A percentile compares a stretch with the other conserved stretches of the same genome.
These are phyloP conservation scores for Xyliphius kryptos DNA, from an alignment of 2,113 vertebrate genomes.

Conservation along the genomic window DNA sequence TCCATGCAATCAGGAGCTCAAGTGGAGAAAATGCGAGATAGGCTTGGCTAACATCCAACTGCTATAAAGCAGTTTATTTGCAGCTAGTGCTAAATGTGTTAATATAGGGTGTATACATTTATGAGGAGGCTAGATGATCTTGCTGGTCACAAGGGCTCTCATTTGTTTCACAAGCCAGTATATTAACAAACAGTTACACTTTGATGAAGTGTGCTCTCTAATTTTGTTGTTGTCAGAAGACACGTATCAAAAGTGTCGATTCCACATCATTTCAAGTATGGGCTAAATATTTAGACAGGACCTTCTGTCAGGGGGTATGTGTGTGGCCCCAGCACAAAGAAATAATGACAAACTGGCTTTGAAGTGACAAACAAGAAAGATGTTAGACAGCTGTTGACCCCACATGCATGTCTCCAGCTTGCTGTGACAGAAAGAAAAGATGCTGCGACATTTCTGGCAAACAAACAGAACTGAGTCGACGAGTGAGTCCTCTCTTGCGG, in stretches of 20 bases:
- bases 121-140: no score
- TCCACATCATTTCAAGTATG: conserved; percentile 32
- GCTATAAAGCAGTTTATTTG: no score
- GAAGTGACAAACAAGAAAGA: conserved; percentile 29
- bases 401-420: conserved; percentile 25
- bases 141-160: no score
- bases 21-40: no score
- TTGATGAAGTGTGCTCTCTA: conserved; percentile 28
- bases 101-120: no score
- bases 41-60: no score
- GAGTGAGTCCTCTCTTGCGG: conserved; percentile 1
- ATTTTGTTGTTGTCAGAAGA: conserved; percentile 26
- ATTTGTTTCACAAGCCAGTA: not conserved
- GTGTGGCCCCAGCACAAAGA: conserved; percentile 11
- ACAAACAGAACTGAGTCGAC: conserved; percentile 4
- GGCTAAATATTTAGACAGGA: conserved; percentile 44
- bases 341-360: conserved; percentile 29
- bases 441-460: conserved; percentile 12
- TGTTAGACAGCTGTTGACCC: conserved; percentile 34
- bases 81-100: no score
- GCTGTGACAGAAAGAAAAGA: no score
- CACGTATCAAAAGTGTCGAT: conserved; percentile 36
- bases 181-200: conserved; percentile 13
- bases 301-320: conserved; percentile 32
- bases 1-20: no score